phyloP scores from a whole-genome alignment of 2,113 vertebrate genomes.

The Pongo abelii region DNA sequence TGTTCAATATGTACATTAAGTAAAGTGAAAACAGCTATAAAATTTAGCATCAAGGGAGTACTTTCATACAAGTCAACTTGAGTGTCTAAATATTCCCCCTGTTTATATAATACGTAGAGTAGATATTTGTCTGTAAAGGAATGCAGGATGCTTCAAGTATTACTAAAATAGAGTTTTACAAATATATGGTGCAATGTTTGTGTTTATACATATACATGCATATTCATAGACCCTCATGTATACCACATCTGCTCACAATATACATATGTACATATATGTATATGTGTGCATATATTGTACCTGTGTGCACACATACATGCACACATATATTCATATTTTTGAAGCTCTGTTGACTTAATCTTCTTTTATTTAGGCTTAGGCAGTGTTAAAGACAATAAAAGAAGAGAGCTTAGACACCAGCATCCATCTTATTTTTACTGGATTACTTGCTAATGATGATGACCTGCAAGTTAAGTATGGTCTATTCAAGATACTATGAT shows the following conservation, averaged over 20 bases:
- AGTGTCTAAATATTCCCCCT: conserved; percentile 22
- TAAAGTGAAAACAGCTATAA: conserved; percentile 58
- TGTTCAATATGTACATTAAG: conserved; percentile 58
- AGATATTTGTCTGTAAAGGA: not conserved
- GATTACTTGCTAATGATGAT: not conserved
- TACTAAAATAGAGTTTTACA: not conserved
- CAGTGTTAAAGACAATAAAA: not conserved
- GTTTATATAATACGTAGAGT: not conserved
- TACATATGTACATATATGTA: not conserved
- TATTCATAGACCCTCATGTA: not conserved
- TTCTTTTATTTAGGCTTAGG: not conserved
- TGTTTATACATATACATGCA: not conserved
- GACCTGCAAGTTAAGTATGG: not conserved
- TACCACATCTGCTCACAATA: not conserved
- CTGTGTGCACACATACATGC: not conserved
- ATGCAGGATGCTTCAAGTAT: not conserved
- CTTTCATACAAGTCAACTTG: not conserved
- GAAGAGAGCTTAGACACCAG: not conserved
- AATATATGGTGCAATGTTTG: not conserved
- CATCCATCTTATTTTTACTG: not conserved
- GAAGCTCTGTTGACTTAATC: not conserved
- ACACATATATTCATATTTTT: not conserved
- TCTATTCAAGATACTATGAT: not conserved
- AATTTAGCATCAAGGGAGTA: conserved; percentile 46
- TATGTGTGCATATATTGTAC: not conserved